These are phyloP conservation scores for Paralvinella palmiformis DNA, from an alignment of 1,140 invertebrate genomes.

Conservation along the genomic window DNA sequence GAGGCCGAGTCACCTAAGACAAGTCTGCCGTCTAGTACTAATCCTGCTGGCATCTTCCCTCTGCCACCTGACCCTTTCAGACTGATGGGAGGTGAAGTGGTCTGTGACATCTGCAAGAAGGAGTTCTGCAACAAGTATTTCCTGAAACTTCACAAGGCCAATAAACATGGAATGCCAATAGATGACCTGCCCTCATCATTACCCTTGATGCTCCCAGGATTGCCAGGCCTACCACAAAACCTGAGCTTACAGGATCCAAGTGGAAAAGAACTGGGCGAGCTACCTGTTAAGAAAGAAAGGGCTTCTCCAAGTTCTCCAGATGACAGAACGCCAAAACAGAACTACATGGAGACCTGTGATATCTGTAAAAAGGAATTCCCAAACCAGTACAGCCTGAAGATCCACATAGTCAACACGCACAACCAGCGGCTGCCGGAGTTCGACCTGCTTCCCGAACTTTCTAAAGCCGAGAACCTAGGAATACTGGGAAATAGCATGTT, in stretches of 20 bases:
- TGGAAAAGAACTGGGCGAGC: neutral
- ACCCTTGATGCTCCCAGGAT: neutral
- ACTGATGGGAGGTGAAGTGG: constrained; percentile 66
- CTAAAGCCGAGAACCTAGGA: neutral
- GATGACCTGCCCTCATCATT: neutral
- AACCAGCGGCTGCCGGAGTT: constrained; percentile 24
- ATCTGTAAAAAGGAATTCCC: constrained; percentile 44
- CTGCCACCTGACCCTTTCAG: constrained; percentile 6
- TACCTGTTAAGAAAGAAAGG: neutral
- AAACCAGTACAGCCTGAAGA: constrained; percentile 39
- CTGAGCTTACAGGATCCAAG: neutral
- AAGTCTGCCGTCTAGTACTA: neutral
- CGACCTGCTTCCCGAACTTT: constrained; percentile 5
- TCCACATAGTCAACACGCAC: constrained; percentile 43
- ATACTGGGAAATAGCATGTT: constrained; percentile 31
- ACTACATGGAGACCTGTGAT: constrained; percentile 28
- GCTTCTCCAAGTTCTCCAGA: neutral
- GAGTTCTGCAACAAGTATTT: constrained; percentile 58
- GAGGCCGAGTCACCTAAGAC: constrained; percentile 9
- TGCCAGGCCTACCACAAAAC: neutral
- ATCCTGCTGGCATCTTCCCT: neutral
- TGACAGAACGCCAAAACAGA: neutral
- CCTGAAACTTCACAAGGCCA: constrained; percentile 57
- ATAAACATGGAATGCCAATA: constrained; percentile 53
- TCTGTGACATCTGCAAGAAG: constrained; percentile 65